These are phyloP conservation scores for Diaprepes abbreviatus DNA, from an alignment of 2,888 invertebrate genomes.

Conservation along the genomic window DNA sequence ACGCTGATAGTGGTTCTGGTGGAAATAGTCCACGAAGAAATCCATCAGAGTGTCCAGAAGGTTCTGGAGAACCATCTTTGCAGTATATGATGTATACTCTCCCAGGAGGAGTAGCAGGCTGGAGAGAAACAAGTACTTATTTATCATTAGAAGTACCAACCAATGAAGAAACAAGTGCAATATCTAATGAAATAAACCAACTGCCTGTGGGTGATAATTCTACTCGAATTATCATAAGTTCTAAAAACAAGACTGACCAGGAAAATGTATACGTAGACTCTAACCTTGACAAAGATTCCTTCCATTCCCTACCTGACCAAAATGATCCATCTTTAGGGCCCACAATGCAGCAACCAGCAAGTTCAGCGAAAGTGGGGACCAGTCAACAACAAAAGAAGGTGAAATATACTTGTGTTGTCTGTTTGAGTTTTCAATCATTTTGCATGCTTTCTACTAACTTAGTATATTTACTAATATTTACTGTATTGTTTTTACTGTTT, in stretches of 20 bases:
- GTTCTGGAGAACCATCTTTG: slow-evolving; percentile 44
- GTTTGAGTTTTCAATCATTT: slow-evolving; percentile 59
- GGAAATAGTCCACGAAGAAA: slow-evolving; percentile 66
- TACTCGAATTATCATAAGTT: not conserved
- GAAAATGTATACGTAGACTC: slow-evolving; percentile 52
- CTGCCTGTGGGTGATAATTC: not conserved
- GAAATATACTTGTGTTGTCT: slow-evolving; percentile 65
- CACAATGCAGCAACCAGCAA: slow-evolving; percentile 60
- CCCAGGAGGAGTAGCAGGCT: slow-evolving; percentile 85
- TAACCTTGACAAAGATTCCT: slow-evolving; percentile 49
- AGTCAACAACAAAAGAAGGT: slow-evolving; percentile 64
- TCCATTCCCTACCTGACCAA: slow-evolving; percentile 46
- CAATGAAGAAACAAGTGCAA: not conserved
- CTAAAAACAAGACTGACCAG: slow-evolving; percentile 36
- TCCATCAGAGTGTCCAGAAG: slow-evolving; percentile 45
- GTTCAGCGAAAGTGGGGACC: slow-evolving; percentile 59
- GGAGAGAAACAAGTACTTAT: slow-evolving; percentile 86
- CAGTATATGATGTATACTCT: slow-evolving; percentile 71
- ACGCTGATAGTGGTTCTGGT: slow-evolving; percentile 74
- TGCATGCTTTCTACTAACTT: slow-evolving; percentile 60
- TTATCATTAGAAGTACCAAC: slow-evolving; percentile 71
- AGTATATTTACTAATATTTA: slow-evolving; percentile 48
- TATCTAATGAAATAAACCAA: not conserved
- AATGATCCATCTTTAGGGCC: slow-evolving; percentile 59
- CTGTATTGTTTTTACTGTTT: slow-evolving; percentile 36